Percentiles rank a stretch among this genome's conserved stretches.
phyloP scores from a whole-genome alignment of 2,888 invertebrate species.

The Drosophila pegasa region DNA sequence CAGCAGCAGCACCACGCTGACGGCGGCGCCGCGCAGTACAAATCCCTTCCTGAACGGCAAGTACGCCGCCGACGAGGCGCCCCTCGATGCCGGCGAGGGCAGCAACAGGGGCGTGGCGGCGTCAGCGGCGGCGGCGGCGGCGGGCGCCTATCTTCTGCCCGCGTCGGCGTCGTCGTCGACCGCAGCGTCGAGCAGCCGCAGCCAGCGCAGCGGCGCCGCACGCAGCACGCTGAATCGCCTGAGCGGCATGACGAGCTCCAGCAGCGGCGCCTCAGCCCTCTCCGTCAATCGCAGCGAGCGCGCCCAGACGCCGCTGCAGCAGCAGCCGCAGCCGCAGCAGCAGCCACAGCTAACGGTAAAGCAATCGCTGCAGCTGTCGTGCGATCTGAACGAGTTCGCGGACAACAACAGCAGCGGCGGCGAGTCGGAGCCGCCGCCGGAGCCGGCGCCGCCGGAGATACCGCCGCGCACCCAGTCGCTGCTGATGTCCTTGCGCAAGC shows the following conservation, averaged over 20 bases:
- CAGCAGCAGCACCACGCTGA: slow-evolving; percentile 39
- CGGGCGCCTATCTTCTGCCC: slow-evolving; percentile 63
- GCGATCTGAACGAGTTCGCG: slow-evolving; percentile 57
- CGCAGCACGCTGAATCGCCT: slow-evolving; percentile 78
- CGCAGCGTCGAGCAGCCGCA: slow-evolving; percentile 71
- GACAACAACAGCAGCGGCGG: slow-evolving; percentile 62
- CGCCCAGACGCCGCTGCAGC: slow-evolving; percentile 18
- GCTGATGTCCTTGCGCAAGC: slow-evolving; percentile 86
- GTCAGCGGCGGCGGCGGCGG: slow-evolving; percentile 68
- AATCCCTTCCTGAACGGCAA: slow-evolving; percentile 83
- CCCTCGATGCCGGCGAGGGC: slow-evolving; percentile 48
- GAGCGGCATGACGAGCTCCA: slow-evolving; percentile 87
- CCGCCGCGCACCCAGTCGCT: slow-evolving; percentile 94
- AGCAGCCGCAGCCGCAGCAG: slow-evolving; percentile 32
- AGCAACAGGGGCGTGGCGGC: slow-evolving; percentile 14
- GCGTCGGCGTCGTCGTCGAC: slow-evolving; percentile 79
- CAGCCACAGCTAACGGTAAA: slow-evolving; percentile 45
- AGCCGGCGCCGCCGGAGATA: slow-evolving; percentile 94
- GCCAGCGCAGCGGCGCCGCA: slow-evolving; percentile 85
- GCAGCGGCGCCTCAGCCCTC: slow-evolving; percentile 85
- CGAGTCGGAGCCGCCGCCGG: slow-evolving; percentile 90
- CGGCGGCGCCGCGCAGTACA: slow-evolving; percentile 75
- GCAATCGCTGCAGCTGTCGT: slow-evolving; percentile 60
- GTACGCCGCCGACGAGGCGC: slow-evolving; percentile 73
- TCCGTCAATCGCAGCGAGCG: slow-evolving; percentile 69